Conservation (phyloP, 2,888 invertebrate species). For the Apoda limacodes region DNA sequence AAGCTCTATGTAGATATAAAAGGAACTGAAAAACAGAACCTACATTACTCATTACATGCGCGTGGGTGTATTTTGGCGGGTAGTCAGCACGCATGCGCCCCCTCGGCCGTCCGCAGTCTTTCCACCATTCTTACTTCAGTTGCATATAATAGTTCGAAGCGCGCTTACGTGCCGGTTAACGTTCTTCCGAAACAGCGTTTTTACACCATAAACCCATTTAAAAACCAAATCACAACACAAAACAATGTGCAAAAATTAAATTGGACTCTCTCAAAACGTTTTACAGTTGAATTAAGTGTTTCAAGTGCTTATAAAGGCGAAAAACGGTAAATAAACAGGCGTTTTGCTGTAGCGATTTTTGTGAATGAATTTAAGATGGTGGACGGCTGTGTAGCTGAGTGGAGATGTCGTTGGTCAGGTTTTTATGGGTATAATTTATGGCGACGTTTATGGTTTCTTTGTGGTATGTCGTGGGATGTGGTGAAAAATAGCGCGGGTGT, state of each 20-base stretch:
- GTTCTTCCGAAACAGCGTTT: conserved; percentile 34
- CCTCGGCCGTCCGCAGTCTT: conserved; percentile 58
- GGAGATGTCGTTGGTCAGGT: conserved; percentile 31
- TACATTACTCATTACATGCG: conserved; percentile 44
- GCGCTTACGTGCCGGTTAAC: conserved; percentile 28
- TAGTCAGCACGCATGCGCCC: conserved; percentile 49
- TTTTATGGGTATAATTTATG: conserved; percentile 33
- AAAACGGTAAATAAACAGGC: conserved; percentile 60
- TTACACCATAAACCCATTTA: conserved; percentile 41
- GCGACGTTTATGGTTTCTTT: conserved; percentile 13
- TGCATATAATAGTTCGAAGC: conserved; percentile 41
- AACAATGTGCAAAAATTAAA: conserved; percentile 22
- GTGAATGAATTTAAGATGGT: conserved; percentile 70
- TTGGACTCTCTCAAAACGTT: conserved; percentile 4
- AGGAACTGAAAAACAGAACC: too few species aligned
- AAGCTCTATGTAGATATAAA: too few species aligned
- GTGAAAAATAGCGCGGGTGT: conserved; percentile 18
- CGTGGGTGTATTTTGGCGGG: conserved; percentile 68
- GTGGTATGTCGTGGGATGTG: conserved; percentile 17
- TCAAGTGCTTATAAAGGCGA: conserved; percentile 33
- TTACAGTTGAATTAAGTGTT: neutral
- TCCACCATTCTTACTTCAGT: conserved; percentile 67
- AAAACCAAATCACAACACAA: conserved; percentile 27
- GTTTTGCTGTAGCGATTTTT: conserved; percentile 55
- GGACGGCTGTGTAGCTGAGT: conserved; percentile 46